phyloP scores from a whole-genome alignment of 2,797 vertebrate genomes.

The Scyliorhinus canicula region DNA sequence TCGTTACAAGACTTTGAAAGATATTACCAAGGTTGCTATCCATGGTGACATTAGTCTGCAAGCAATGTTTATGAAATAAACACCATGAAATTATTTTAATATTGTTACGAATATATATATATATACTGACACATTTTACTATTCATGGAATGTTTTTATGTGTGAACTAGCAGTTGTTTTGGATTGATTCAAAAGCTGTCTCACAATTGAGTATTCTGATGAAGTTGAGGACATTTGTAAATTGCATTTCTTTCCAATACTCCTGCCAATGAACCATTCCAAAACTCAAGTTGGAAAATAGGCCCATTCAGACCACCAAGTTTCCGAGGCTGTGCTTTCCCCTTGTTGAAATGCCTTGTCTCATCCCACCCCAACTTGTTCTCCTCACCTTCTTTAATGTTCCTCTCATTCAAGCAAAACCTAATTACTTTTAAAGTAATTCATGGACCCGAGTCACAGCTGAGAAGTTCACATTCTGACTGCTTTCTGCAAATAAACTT shows the following conservation, averaged over 20 bases:
- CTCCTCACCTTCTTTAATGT: neutral
- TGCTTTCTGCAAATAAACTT: neutral
- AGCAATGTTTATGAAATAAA: neutral
- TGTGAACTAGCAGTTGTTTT: neutral
- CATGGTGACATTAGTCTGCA: slow-evolving; percentile 68
- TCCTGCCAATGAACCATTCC: neutral
- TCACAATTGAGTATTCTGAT: neutral
- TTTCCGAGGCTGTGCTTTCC: neutral
- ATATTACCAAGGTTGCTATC: slow-evolving; percentile 67
- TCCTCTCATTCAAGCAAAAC: neutral
- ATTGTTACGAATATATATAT: neutral
- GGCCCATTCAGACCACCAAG: neutral
- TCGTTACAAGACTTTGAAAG: slow-evolving; percentile 65
- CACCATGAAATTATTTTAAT: neutral
- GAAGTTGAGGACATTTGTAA: neutral
- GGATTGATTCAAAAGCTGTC: neutral
- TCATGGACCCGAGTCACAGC: neutral
- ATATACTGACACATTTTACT: neutral
- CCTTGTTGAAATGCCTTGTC: neutral
- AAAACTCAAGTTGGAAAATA: neutral
- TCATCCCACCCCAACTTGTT: neutral
- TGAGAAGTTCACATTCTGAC: neutral
- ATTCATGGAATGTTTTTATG: neutral
- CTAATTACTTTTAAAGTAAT: neutral
- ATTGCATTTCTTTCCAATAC: neutral